Evolutionary conservation across 1,140 invertebrate genomes (phyloP).

Genomic region (Linepithema humile): DNA sequence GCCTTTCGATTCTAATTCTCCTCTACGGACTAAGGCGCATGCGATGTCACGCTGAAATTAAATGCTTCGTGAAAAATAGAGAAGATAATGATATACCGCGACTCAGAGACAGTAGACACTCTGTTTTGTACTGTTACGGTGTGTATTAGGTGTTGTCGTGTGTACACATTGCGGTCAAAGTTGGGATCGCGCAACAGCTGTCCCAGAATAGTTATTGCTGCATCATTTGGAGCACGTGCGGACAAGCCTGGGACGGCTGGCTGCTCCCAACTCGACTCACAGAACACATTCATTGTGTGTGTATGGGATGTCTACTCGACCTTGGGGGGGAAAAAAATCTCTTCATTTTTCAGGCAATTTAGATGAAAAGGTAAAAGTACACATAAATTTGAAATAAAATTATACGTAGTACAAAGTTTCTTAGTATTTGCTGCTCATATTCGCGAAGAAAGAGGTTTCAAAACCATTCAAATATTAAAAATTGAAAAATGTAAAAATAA

Average conservation of each 20-base stretch:
- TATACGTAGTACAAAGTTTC: no score
- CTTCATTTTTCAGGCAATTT: no score
- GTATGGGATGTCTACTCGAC: neutral
- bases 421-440: no score
- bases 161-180: slow-evolving; percentile 21
- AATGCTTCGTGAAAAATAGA: neutral
- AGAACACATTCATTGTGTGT: neutral
- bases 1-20: no score
- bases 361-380: no score
- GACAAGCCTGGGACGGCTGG: slow-evolving; percentile 3
- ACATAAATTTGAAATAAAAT: no score
- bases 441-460: no score
- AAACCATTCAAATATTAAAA: no score
- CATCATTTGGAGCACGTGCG: neutral
- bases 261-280: slow-evolving; percentile 24
- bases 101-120: slow-evolving; percentile 62
- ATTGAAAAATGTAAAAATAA: no score
- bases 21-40: neutral
- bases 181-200: slow-evolving; percentile 1
- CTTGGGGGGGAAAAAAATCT: no score
- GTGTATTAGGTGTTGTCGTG: slow-evolving; percentile 4
- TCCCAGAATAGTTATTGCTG: neutral
- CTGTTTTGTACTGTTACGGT: slow-evolving; percentile 54
- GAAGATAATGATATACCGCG: neutral
- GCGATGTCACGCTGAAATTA: neutral